Base-by-base conservation (phyloP, 2,888 invertebrate genomes). In the Merodon equestris region DNA sequence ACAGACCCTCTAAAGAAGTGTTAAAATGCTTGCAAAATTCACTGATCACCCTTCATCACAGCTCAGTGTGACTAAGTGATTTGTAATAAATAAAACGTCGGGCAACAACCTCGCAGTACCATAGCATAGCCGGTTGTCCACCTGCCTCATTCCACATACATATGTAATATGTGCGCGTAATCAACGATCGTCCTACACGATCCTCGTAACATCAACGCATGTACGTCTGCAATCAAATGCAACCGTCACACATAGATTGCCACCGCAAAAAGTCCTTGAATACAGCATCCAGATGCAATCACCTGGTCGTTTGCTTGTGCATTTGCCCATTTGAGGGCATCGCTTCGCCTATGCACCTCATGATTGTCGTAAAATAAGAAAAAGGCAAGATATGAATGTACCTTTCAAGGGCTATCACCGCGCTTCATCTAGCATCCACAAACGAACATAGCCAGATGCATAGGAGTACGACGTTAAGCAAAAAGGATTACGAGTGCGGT, bases 311-410 rank as follows among this genome's bases (percentile, higher is more conserved):
- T 45, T 27, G 27, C 27, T 27, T 27, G 27, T 27, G 45, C 14
- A 45, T 42, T n/a, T n/a, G 9, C 10, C 17, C 45, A 45, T 45
- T 45, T 14, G 45, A 45, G 45, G 45, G 45, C 45, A 45, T 15
- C 45, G 45, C 9, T 10, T 5, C 14, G 10, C 12, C 45, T 14
- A 14, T 15, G 17, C 17, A 13, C 13, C 14, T 14, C 13, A 27
- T 45, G 14, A 9, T 10, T 9, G 14, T 45, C 7, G 27, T 7
- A 27, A 27, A 27, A 15, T 10, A 45, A 45, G 14, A 45, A 9
- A 17, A 45, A 14, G 14, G 14, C 13, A 14, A 45, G 45, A 17
- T 27, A 27, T 27, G 27, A 27, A 27, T 27, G 27, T 27, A 12
- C 45, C 17, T 14, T 45, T 10, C 45, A 45, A 45, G 17, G 45